phyloP scores from a whole-genome alignment of 2,113 vertebrate genomes.

The Syngnathoides biaculeatus region DNA sequence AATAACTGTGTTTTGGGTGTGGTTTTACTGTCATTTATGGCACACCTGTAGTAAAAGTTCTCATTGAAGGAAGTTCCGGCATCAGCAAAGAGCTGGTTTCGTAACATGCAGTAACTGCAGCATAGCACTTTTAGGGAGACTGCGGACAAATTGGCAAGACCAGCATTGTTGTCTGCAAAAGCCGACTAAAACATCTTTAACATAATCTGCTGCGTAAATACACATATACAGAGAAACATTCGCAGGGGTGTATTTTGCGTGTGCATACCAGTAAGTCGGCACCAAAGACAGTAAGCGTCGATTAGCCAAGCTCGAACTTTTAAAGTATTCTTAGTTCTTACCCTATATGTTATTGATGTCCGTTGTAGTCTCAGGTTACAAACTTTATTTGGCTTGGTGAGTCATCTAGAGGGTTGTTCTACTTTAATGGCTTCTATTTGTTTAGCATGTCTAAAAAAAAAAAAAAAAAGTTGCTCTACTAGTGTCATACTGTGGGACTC shows the following conservation, averaged over 20 bases:
- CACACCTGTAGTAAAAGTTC: slow-evolving; percentile 25
- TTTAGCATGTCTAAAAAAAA: slow-evolving; percentile 17
- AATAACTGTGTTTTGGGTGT: background rate
- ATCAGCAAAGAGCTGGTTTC: slow-evolving; percentile 1
- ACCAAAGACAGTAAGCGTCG: slow-evolving; percentile 13
- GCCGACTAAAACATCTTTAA: background rate
- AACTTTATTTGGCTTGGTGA: slow-evolving; percentile 34
- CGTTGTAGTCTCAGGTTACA: slow-evolving; percentile 51
- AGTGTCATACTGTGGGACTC: background rate
- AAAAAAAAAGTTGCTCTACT: background rate
- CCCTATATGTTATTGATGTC: slow-evolving; percentile 57
- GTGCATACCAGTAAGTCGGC: background rate
- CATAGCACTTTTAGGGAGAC: background rate
- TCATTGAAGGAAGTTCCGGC: slow-evolving; percentile 6
- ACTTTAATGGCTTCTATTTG: slow-evolving; percentile 27
- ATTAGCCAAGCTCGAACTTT: slow-evolving; percentile 32
- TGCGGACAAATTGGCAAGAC: background rate
- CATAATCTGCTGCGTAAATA: slow-evolving; percentile 3
- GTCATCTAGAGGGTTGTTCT: slow-evolving; percentile 10
- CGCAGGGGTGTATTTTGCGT: no score
- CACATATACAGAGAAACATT: background rate
- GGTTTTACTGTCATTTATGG: slow-evolving; percentile 3
- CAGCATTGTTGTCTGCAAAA: background rate
- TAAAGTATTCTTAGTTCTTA: slow-evolving; percentile 43
- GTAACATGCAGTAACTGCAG: slow-evolving; percentile 6